A percentile compares a stretch with the other conserved stretches of the same genome.
Conservation (phyloP, 1,140 invertebrate genomes). For the Vollenhovia emeryi region DNA sequence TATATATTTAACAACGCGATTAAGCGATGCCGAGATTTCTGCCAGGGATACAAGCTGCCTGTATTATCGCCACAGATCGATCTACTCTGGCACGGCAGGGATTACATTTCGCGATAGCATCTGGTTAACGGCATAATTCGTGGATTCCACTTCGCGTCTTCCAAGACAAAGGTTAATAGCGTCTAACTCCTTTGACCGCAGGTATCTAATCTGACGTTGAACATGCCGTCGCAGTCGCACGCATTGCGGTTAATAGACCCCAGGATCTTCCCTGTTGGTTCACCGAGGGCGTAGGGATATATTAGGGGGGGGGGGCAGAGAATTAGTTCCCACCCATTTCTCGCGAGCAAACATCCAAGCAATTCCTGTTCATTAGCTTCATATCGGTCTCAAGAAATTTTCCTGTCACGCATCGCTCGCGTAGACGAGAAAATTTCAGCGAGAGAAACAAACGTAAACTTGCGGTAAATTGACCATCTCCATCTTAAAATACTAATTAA, state of each 20-base stretch:
- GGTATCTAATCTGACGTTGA: constrained; percentile 47
- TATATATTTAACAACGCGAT: constrained; percentile 19
- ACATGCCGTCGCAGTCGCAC: constrained; percentile 1
- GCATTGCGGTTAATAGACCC: constrained; percentile 25
- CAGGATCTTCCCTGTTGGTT: not conserved
- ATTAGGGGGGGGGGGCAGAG: not conserved
- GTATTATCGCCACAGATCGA: constrained; percentile 39
- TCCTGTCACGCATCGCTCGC: not conserved
- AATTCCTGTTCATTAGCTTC: not conserved
- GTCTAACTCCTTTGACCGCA: constrained; percentile 45
- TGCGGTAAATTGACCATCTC: not conserved
- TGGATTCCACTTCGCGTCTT: constrained; percentile 48
- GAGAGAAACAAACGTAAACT: too few species aligned
- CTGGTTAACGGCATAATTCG: constrained; percentile 55
- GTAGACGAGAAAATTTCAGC: not conserved
- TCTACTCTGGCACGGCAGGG: constrained; percentile 11
- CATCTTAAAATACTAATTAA: not conserved
- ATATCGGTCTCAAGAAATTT: not conserved
- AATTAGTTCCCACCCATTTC: constrained; percentile 43
- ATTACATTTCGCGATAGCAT: constrained; percentile 46
- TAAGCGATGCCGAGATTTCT: constrained; percentile 40
- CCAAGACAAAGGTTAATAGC: constrained; percentile 51
- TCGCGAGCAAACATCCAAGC: not conserved
- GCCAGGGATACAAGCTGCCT: constrained; percentile 6
- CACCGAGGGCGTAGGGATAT: not conserved